These are phyloP conservation scores for Pristiophorus japonicus DNA, from an alignment of 2,113 vertebrate genomes.

Conservation along the genomic window DNA sequence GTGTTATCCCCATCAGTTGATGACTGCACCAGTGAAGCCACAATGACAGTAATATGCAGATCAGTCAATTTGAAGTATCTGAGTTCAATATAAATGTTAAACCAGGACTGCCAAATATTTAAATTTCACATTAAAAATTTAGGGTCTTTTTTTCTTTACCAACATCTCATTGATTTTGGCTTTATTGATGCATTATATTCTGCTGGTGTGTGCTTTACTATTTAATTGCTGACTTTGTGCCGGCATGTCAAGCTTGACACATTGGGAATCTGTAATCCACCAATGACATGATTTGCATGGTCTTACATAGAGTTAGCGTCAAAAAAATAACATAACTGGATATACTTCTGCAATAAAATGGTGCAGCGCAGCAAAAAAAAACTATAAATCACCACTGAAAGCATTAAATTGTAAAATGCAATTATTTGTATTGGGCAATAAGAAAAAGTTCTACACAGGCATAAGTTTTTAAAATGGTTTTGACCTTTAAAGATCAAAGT, in stretches of 20 bases:
- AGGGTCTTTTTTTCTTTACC: neutral
- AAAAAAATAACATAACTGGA: neutral
- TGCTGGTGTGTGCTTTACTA: neutral
- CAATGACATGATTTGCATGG: neutral
- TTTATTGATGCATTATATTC: neutral
- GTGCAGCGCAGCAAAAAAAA: neutral
- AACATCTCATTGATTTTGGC: neutral
- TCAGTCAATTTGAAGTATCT: neutral
- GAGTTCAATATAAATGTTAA: neutral
- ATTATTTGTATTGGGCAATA: neutral
- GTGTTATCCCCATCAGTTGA: neutral
- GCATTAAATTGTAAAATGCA: neutral
- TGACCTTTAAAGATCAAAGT: neutral
- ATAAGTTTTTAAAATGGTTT: neutral
- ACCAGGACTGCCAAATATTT: neutral
- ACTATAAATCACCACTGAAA: neutral
- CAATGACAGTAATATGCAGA: neutral
- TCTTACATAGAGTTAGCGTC: neutral
- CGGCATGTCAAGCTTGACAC: neutral
- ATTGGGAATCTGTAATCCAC: neutral
- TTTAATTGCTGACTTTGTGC: neutral
- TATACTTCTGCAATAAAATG: neutral
- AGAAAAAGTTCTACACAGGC: neutral
- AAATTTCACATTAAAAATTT: neutral
- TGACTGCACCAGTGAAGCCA: neutral